Evolutionary conservation across 2,113 vertebrate genomes (phyloP), one percentile per base, ranked within the genome.

Genomic region (Protomyctophum bolini): DNA sequence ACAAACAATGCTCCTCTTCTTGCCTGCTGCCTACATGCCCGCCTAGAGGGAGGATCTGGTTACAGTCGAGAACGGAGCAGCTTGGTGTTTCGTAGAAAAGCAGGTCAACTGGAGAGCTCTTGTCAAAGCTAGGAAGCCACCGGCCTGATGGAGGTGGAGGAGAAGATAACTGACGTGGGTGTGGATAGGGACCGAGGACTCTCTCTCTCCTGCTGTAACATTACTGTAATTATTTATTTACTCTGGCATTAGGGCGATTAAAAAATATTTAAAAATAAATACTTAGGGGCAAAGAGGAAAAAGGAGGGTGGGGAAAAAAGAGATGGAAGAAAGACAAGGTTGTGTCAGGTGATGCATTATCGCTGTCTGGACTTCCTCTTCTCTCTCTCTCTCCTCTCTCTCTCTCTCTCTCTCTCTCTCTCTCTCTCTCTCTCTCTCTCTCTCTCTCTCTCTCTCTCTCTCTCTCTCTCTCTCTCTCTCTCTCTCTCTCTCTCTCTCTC

Each of bases 1-100:
- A 88, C 79, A 91, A 88, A 91, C 90, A 91, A 88, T 81, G 55
- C 82, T 72, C 69, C 73, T 76, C 77, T 84, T 88, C 79, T 82
- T 79, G 75, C 81, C 70, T 50, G 72, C 86, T 83, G 67, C 78
- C 72, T 75, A 83, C 81, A 72, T 81, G 79, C 78, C 82, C 69
- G 71, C 76, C 80, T 80, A 70, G 83, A 71, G 73, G 78, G 72
- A 67, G 84, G 87, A 91, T 92, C 87, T 89, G 88, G 91, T 93
- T 88, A 88, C 88, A 77, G 68, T 79, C 56, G 79, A 89, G 84
- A 84, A 82, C 82, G 84, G 79, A 80, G 88, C 86, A 82, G 82
- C 73, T 83, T 79, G 88, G 80, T 86, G 83, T 87, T 79, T 86
- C 84, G 83, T 77, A 82, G 83, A 82, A 89, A 90, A 89, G 79